These are phyloP conservation scores for Sebastes kiyomatsui DNA, from an alignment of 2,797 vertebrate genomes.

Conservation along the genomic window DNA sequence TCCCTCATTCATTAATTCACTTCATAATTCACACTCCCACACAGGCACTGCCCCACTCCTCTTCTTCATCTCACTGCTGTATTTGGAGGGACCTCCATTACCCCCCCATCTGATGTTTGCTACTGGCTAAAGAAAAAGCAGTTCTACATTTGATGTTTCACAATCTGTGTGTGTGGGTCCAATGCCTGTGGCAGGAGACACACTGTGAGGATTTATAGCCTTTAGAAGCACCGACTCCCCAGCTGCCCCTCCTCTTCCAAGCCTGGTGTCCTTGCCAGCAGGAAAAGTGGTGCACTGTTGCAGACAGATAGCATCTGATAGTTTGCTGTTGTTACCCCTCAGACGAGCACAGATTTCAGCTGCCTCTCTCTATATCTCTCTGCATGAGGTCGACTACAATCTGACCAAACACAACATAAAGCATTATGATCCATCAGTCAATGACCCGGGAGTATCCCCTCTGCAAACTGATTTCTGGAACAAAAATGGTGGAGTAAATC, in stretches of 20 bases:
- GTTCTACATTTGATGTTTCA: conserved; percentile 9
- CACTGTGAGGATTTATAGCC: conserved; percentile 43
- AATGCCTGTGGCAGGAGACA: conserved; percentile 35
- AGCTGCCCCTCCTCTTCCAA: conserved; percentile 35
- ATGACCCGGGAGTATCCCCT: neutral
- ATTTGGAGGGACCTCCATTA: neutral
- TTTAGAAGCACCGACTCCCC: conserved; percentile 33
- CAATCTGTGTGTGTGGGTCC: conserved; percentile 15
- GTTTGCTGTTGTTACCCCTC: conserved; percentile 48
- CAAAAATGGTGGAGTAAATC: conserved; percentile 38
- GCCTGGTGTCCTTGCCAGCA: conserved; percentile 69
- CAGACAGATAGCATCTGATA: conserved; percentile 72
- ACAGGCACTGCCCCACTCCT: neutral
- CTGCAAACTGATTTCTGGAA: conserved; percentile 37
- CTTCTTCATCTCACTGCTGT: neutral
- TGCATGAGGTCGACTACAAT: conserved; percentile 11
- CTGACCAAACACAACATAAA: conserved; percentile 27
- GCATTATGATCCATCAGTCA: conserved; percentile 22
- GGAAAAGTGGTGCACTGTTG: conserved; percentile 74
- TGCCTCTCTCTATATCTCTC: conserved; percentile 20
- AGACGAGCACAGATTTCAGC: conserved; percentile 30
- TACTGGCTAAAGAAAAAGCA: conserved; percentile 5
- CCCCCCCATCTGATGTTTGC: neutral
- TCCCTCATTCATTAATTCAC: conserved; percentile 30
- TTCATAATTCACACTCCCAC: conserved; percentile 37